Percentiles rank a stretch among this genome's conserved stretches.
phyloP scores from a whole-genome alignment of 2,888 invertebrate species.

The Caradrina clavipalpis region DNA sequence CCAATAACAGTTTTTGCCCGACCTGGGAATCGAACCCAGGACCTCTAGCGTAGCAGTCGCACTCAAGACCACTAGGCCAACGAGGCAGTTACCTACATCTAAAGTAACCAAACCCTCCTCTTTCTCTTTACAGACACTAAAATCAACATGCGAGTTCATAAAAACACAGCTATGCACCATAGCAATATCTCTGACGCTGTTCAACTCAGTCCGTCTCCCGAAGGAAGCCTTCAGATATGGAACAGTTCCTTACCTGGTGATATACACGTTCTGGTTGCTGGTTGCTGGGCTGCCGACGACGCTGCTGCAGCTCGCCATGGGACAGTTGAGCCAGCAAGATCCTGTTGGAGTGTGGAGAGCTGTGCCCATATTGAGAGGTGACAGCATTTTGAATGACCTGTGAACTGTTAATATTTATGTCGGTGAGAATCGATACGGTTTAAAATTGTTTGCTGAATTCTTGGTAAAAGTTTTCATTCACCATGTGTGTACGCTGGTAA shows the following conservation, averaged over 20 bases:
- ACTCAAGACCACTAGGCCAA: too few species aligned
- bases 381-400: neutral
- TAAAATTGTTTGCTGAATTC: too few species aligned
- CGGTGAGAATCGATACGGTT: too few species aligned
- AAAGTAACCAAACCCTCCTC: neutral
- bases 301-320: constrained; percentile 92
- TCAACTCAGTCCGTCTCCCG: constrained; percentile 92
- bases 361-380: constrained; percentile 92
- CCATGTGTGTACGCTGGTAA: too few species aligned
- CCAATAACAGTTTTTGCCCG: too few species aligned
- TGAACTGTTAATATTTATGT: neutral
- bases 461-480: too few species aligned
- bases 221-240: constrained; percentile 91
- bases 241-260: constrained; percentile 92
- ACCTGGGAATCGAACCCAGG: too few species aligned
- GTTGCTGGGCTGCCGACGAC: constrained; percentile 91
- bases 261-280: constrained; percentile 91
- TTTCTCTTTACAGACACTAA: constrained; percentile 79
- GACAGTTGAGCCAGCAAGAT: constrained; percentile 92
- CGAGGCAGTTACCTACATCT: too few species aligned
- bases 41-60: too few species aligned
- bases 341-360: constrained; percentile 93
- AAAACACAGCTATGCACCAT: constrained; percentile 90
- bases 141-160: constrained; percentile 79
- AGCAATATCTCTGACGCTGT: constrained; percentile 91